phyloP scores from a whole-genome alignment of 2,113 vertebrate species.

The Callionymus lyra region DNA sequence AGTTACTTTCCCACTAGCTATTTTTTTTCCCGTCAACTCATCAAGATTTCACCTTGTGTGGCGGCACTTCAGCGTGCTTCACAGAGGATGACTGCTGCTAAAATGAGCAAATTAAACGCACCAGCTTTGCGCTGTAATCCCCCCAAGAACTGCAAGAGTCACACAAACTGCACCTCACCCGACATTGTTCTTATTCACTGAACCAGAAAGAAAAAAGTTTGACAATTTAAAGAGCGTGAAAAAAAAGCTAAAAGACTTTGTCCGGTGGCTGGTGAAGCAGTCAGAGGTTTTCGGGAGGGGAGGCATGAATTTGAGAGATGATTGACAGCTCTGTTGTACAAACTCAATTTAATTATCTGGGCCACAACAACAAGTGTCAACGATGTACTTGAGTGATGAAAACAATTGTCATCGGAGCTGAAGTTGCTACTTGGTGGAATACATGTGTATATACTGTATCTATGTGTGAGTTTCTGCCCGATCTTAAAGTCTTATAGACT shows the following conservation, averaged over 20 bases:
- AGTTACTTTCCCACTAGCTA: slow-evolving; percentile 54
- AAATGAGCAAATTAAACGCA: slow-evolving; percentile 42
- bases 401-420: no score
- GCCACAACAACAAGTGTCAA: no score
- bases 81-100: slow-evolving; percentile 20
- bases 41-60: slow-evolving; percentile 41
- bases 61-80: slow-evolving; percentile 32
- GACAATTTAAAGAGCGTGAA: slow-evolving; percentile 50
- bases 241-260: slow-evolving; percentile 13
- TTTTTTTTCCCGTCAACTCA: slow-evolving; percentile 52
- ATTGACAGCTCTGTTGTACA: no score
- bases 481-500: no score
- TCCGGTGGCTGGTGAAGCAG: no score
- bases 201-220: slow-evolving; percentile 22
- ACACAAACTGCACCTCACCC: slow-evolving; percentile 22
- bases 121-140: slow-evolving; percentile 11
- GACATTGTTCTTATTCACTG: slow-evolving; percentile 23
- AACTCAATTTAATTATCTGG: no score
- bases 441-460: no score
- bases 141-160: slow-evolving; percentile 12
- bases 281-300: no score
- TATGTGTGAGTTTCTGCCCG: no score
- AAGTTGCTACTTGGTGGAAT: no score
- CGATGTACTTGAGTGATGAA: no score
- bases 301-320: no score